phyloP scores from a whole-genome alignment of 2,888 invertebrate species.

The Agonopterix subpropinquella region DNA sequence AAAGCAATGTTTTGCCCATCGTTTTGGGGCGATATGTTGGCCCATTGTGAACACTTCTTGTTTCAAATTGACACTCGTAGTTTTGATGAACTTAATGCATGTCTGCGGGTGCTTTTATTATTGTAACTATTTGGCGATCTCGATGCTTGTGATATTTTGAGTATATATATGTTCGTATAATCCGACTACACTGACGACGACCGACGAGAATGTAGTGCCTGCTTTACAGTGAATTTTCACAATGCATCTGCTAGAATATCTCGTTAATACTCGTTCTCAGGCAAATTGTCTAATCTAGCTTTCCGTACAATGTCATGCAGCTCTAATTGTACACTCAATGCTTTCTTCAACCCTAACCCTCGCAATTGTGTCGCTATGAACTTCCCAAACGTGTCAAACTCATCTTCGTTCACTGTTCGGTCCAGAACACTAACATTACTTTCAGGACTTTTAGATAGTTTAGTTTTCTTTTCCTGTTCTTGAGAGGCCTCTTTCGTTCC shows the following conservation, averaged over 20 bases:
- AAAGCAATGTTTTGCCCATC: slow-evolving; percentile 10
- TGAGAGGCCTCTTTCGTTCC: too few species aligned
- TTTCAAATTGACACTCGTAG: slow-evolving; percentile 2
- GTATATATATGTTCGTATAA: too few species aligned
- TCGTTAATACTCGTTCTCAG: neutral
- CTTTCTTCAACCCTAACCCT: slow-evolving; percentile 51
- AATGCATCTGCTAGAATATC: too few species aligned
- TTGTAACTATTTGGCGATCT: too few species aligned
- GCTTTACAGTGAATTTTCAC: too few species aligned
- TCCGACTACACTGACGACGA: too few species aligned
- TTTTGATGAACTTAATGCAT: slow-evolving; percentile 3
- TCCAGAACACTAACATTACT: slow-evolving; percentile 13
- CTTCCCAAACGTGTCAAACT: slow-evolving; percentile 66
- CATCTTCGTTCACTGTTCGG: slow-evolving; percentile 36
- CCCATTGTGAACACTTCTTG: slow-evolving; percentile 10
- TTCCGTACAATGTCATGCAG: slow-evolving; percentile 59
- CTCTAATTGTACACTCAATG: slow-evolving; percentile 52
- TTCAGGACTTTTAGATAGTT: slow-evolving; percentile 20
- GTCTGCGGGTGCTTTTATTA: slow-evolving; percentile 8
- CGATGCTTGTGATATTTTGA: too few species aligned
- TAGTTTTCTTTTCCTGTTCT: slow-evolving; percentile 3
- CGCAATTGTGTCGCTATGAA: slow-evolving; percentile 63
- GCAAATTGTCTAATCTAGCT: slow-evolving; percentile 40
- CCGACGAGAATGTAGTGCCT: too few species aligned
- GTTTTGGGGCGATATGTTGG: slow-evolving; percentile 13